These are phyloP conservation scores for Eristalinus sepulchralis DNA, from an alignment of 2,888 invertebrate species.

Conservation along the genomic window DNA sequence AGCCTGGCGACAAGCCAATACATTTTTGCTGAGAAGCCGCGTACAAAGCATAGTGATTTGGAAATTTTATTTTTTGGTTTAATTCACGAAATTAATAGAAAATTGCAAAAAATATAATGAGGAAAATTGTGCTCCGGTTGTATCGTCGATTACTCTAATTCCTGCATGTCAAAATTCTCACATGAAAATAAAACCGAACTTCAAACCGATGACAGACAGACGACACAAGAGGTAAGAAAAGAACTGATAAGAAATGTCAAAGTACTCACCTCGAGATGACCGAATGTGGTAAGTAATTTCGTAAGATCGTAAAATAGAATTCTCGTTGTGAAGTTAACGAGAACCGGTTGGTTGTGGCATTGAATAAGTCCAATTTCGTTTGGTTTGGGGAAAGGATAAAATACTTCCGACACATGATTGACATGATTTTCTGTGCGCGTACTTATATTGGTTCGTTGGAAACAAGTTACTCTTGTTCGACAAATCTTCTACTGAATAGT, in stretches of 20 bases:
- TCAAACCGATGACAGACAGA: constrained; percentile 6
- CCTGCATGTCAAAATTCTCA: constrained; percentile 44
- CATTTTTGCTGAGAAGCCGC: constrained; percentile 35
- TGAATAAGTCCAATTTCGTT: no score
- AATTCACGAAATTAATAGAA: constrained; percentile 40
- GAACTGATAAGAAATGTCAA: constrained; percentile 33
- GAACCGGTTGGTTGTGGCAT: background rate
- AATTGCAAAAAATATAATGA: constrained; percentile 46
- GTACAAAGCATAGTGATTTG: constrained; percentile 46
- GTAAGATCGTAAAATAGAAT: no score
- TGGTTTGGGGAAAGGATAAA: no score
- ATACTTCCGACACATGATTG: no score
- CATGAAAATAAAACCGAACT: constrained; percentile 1
- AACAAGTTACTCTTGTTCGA: no score
- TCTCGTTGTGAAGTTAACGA: no score
- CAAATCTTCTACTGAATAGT: no score
- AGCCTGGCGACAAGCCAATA: constrained; percentile 45
- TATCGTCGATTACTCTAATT: constrained; percentile 37
- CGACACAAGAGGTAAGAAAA: background rate
- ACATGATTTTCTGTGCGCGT: no score
- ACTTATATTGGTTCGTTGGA: no score
- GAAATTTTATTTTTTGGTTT: constrained; percentile 30
- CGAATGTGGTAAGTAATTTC: no score
- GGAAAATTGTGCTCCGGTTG: constrained; percentile 13
- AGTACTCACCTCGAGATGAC: background rate